Evolutionary conservation across 2,113 vertebrate species (phyloP).

Genomic region (Setophaga coronata): DNA sequence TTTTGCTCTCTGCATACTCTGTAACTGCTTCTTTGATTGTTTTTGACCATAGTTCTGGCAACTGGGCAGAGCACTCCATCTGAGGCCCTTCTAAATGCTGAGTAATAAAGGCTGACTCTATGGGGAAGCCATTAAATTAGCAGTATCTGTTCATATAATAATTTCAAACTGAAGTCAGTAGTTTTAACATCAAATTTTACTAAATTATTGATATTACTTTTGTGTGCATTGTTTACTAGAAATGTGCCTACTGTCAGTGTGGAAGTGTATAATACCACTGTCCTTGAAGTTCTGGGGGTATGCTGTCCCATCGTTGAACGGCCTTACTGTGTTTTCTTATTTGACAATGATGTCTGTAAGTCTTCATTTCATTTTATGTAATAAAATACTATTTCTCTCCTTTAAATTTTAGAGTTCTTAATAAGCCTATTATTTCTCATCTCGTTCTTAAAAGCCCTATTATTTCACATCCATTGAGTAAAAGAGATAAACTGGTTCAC

Average conservation of each 20-base stretch:
- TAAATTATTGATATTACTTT: not conserved
- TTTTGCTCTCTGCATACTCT: not conserved
- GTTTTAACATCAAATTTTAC: not conserved
- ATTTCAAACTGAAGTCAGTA: not conserved
- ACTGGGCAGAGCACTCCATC: not conserved
- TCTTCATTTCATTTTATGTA: not conserved
- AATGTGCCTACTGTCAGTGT: not conserved
- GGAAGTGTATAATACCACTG: not conserved
- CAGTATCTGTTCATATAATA: not conserved
- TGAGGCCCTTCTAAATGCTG: not conserved
- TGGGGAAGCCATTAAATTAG: not conserved
- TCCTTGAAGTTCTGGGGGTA: not conserved
- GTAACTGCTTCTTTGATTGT: not conserved
- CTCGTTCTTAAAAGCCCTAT: not conserved
- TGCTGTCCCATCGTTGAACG: not conserved
- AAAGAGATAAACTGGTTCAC: not conserved
- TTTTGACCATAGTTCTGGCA: not conserved
- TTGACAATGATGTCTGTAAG: not conserved
- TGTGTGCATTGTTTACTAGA: not conserved
- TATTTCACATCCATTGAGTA: not conserved
- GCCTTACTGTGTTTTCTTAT: not conserved
- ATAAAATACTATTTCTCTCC: not conserved
- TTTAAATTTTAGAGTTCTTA: not conserved
- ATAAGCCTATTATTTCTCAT: too few relatives aligned
- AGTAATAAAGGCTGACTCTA: not conserved